These are phyloP conservation scores for Drosophila quadrilineata DNA, from an alignment of 1,140 invertebrate genomes.

Conservation along the genomic window DNA sequence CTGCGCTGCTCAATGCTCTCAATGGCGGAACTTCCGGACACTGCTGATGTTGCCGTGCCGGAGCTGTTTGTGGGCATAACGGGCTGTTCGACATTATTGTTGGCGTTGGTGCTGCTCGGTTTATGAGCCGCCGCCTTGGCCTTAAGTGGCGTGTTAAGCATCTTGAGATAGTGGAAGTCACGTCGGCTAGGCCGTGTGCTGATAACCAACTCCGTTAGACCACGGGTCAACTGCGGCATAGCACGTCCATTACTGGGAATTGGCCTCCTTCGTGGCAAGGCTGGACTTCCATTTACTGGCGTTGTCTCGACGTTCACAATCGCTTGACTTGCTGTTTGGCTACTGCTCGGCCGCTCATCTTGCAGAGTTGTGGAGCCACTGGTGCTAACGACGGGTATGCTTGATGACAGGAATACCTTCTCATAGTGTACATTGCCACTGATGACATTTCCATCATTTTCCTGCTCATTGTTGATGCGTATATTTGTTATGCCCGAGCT, in stretches of 20 bases:
- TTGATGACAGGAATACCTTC: conserved; percentile 74
- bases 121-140: conserved; percentile 40
- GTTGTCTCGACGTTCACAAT: conserved; percentile 36
- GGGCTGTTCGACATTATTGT: conserved; percentile 64
- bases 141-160: conserved; percentile 53
- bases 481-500: conserved; percentile 75
- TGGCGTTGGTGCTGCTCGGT: conserved; percentile 31
- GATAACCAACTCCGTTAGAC: conserved; percentile 76
- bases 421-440: conserved; percentile 75
- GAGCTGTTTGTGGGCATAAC: conserved; percentile 12
- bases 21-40: conserved; percentile 1
- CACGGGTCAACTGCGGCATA: conserved; percentile 59
- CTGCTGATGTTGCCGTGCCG: conserved; percentile 2
- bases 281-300: conserved; percentile 14
- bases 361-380: conserved; percentile 10
- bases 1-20: conserved; percentile 74
- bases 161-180: conserved; percentile 68
- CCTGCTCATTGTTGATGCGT: conserved; percentile 64
- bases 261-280: no score
- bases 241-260: conserved; percentile 7
- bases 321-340: conserved; percentile 4
- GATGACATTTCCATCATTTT: conserved; percentile 47
- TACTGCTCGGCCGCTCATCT: conserved; percentile 19
- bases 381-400: conserved; percentile 50
- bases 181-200: conserved; percentile 70